Evolutionary conservation across 2,888 invertebrate genomes (phyloP).

Genomic region (Scaptomyza parva): DNA sequence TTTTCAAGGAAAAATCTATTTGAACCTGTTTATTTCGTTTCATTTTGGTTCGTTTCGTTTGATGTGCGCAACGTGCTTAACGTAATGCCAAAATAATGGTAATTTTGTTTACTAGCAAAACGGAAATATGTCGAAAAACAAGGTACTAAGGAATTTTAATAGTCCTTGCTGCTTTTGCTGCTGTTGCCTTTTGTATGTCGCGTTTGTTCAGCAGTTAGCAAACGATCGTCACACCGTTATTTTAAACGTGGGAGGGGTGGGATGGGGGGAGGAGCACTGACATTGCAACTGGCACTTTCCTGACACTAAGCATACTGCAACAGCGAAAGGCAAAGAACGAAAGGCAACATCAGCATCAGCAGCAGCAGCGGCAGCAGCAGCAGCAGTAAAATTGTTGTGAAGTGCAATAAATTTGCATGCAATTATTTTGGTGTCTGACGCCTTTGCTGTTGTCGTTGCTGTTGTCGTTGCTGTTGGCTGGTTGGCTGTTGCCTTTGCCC

Average conservation of each 20-base stretch:
- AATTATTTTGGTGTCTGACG: constrained; percentile 51
- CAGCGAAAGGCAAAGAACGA: constrained; percentile 22
- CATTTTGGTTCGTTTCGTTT: background rate
- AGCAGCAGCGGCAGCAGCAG: constrained; percentile 6
- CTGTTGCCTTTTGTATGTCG: constrained; percentile 16
- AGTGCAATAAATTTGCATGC: constrained; percentile 57
- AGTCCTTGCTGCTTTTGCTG: constrained; percentile 18
- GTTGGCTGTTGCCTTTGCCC: constrained; percentile 6
- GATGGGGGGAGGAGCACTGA: constrained; percentile 12
- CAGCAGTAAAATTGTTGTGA: constrained; percentile 35
- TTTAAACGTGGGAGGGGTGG: too few relatives aligned
- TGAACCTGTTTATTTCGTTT: background rate
- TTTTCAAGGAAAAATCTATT: background rate
- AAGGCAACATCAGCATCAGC: too few relatives aligned
- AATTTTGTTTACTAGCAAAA: background rate
- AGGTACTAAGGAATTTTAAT: background rate
- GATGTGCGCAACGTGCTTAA: background rate
- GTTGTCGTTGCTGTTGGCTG: background rate
- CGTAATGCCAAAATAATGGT: background rate
- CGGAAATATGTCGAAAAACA: background rate
- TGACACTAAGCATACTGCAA: constrained; percentile 40
- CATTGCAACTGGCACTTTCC: constrained; percentile 5
- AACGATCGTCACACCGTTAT: constrained; percentile 34
- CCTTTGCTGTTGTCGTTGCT: constrained; percentile 3
- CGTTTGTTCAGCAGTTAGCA: constrained; percentile 25